Evolutionary conservation across 2,113 vertebrate species (phyloP).

Genomic region (Microtus oregoni): DNA sequence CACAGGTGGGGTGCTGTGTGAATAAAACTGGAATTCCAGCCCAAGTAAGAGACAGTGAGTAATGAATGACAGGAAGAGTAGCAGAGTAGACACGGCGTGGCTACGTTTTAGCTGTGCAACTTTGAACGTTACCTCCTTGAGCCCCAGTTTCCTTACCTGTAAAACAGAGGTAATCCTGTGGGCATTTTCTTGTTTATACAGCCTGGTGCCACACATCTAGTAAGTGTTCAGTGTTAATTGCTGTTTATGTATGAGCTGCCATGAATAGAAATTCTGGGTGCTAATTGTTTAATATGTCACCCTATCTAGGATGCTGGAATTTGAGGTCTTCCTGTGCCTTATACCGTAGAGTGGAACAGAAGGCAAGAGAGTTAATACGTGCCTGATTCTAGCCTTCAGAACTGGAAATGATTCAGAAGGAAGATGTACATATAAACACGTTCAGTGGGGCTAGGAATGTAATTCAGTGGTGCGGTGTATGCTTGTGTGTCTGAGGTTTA

Average conservation of each 20-base stretch:
- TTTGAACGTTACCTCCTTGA: slow-evolving; percentile 42
- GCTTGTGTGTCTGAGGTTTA: not conserved
- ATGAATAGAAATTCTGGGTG: slow-evolving; percentile 35
- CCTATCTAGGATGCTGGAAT: not conserved
- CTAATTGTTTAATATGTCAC: not conserved
- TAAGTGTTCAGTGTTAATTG: not conserved
- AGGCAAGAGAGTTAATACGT: not conserved
- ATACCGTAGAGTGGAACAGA: slow-evolving; percentile 28
- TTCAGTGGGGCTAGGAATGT: not conserved
- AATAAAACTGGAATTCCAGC: slow-evolving; percentile 30
- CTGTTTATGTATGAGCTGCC: not conserved
- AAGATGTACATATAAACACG: slow-evolving; percentile 13
- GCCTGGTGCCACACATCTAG: slow-evolving; percentile 17
- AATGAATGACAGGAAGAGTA: slow-evolving; percentile 39
- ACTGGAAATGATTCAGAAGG: not conserved
- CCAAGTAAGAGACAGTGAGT: slow-evolving; percentile 60
- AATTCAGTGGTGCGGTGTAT: not conserved
- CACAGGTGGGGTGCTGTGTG: slow-evolving; percentile 78
- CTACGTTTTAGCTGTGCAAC: not conserved
- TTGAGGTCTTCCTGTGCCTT: slow-evolving; percentile 5
- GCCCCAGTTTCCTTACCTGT: slow-evolving; percentile 33
- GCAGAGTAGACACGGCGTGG: slow-evolving; percentile 30
- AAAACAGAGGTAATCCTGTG: not conserved
- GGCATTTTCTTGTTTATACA: slow-evolving; percentile 37
- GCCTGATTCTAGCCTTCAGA: slow-evolving; percentile 1